Evolutionary conservation across 2,797 vertebrate genomes (phyloP), one percentile per base, ranked within the genome.

Genomic region (Astyanax mexicanus): DNA sequence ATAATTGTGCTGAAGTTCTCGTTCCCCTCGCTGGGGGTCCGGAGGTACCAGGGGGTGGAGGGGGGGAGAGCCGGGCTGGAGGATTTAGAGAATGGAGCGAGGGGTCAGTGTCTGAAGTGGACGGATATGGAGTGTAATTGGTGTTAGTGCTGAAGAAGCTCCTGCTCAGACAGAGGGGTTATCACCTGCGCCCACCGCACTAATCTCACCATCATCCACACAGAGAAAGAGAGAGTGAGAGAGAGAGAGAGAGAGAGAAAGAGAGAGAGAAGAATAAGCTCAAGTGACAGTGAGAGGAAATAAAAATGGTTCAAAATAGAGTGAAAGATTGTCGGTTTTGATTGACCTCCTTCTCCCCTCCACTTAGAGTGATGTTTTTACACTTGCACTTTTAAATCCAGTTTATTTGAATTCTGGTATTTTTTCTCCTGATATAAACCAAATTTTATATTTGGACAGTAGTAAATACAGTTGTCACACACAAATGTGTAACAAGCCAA

Each of bases 1-100:
- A 85, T 88, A 90, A 90, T 90, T 88, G 83, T 86, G 86, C 44
- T 81, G 75, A 85, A 85, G 89, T 85, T 79, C 74, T 84, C 64
- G 78, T 67, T n/a, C 75, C 82, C 77, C 69, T 81, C 79, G 70
- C 80, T 42, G 10, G 69, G 72, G 74, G 69, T 52, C 57, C 77
- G 71, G 80, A 75, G 44, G 8, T 42, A n/a, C n/a, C n/a, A 6
- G 64, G 76, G 85, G 83, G 83, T 67, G 70, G 75, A 70, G 82
- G 86, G 86, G 61, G 75, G 85, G 83, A 83, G 69, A 72, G 77
- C 70, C 82, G 86, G 86, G 82, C 85, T 79, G 7, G 9, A 57
- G 88, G 88, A 90, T 89, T 88, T 86, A 45, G 40, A 68, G 54
- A 72, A 37, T 6, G 29, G 72, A 58, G 25, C 47, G 62, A 17